These are phyloP conservation scores for Drosophila willistoni DNA, from an alignment of 1,140 invertebrate species.

Conservation along the genomic window DNA sequence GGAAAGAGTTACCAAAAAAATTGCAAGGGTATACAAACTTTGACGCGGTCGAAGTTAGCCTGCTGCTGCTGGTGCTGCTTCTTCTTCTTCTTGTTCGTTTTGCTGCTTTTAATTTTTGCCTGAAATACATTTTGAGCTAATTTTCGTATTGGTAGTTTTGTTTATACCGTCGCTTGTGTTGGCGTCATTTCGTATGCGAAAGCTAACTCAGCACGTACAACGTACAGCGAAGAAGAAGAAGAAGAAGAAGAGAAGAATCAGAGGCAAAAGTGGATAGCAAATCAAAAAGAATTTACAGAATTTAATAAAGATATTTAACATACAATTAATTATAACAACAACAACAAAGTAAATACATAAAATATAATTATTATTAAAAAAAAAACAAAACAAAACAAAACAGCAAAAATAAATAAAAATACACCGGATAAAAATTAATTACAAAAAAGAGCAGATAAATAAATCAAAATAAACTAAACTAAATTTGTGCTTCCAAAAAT, in stretches of 20 bases:
- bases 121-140: constrained; percentile 73
- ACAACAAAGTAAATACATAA: background rate
- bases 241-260: background rate
- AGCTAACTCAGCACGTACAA: constrained; percentile 62
- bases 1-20: too few species aligned
- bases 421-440: background rate
- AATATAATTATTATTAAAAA: background rate
- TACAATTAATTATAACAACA: background rate
- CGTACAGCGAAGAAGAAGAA: background rate
- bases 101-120: constrained; percentile 65
- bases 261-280: background rate
- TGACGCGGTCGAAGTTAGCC: too few species aligned
- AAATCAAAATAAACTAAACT: background rate
- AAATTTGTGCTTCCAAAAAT: background rate
- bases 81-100: constrained; percentile 11
- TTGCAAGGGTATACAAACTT: too few species aligned
- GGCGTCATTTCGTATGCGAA: constrained; percentile 71
- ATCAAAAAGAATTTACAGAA: constrained; percentile 1
- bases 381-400: background rate
- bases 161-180: constrained; percentile 72
- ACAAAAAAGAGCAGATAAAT: background rate
- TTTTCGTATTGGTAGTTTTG: constrained; percentile 71
- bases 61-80: too few species aligned
- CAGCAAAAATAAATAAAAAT: too few species aligned
- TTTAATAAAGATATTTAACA: constrained; percentile 6